These are phyloP conservation scores for Sphinx pinastri DNA, from an alignment of 2,888 invertebrate species.

Conservation along the genomic window DNA sequence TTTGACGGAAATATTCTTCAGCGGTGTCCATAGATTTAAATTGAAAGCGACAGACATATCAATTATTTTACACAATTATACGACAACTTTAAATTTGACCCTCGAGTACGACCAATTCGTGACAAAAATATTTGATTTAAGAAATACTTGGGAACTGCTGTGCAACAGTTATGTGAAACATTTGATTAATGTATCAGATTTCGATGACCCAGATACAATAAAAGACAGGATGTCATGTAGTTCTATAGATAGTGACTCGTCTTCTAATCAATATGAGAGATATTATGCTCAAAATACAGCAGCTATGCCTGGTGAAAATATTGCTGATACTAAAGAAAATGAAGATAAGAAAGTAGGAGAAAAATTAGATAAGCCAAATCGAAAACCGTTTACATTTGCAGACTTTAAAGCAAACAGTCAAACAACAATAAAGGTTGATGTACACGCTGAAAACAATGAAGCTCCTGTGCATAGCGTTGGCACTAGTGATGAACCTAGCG, in stretches of 20 bases:
- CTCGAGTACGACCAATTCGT: conserved; percentile 84
- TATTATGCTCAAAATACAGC: conserved; percentile 59
- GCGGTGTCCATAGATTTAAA: conserved; percentile 86
- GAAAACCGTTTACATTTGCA: conserved; percentile 82
- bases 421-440: conserved; percentile 47
- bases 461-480: conserved; percentile 31
- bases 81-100: conserved; percentile 80
- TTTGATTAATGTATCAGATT: conserved; percentile 68
- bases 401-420: conserved; percentile 80
- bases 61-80: conserved; percentile 85
- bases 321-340: conserved; percentile 37
- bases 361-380: conserved; percentile 47
- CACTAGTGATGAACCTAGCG: conserved; percentile 32
- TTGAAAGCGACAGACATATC: conserved; percentile 85
- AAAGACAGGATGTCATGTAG: conserved; percentile 71
- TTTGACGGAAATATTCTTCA: conserved; percentile 92
- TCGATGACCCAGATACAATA: conserved; percentile 62
- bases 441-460: conserved; percentile 42
- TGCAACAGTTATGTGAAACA: conserved; percentile 84
- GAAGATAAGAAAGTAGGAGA: conserved; percentile 38
- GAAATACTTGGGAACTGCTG: conserved; percentile 85
- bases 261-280: conserved; percentile 70
- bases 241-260: conserved; percentile 70
- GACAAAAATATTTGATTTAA: conserved; percentile 84
- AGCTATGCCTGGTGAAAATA: conserved; percentile 40